A percentile compares a stretch with the other conserved stretches of the same genome.
Evolutionary conservation across 2,888 invertebrate genomes (phyloP).

Genomic region (Leucoptera coffeella): DNA sequence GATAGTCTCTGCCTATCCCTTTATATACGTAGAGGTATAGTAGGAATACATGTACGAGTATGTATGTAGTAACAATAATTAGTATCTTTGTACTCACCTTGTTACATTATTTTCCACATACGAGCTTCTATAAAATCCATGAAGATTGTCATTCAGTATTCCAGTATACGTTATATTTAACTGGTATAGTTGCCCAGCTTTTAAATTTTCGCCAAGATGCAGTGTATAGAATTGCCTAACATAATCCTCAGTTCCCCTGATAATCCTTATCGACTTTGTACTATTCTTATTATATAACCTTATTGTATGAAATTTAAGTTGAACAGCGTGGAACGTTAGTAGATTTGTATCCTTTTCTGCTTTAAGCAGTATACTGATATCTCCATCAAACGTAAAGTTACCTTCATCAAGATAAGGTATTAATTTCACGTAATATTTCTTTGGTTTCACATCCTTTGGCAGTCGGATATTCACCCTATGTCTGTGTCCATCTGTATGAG

Average conservation of each 20-base stretch:
- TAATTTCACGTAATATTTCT: constrained; percentile 63
- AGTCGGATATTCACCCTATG: constrained; percentile 56
- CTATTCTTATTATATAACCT: constrained; percentile 41
- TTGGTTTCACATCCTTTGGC: constrained; percentile 61
- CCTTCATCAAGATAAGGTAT: constrained; percentile 67
- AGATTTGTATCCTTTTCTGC: constrained; percentile 57
- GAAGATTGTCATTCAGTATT: constrained; percentile 65
- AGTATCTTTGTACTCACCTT: constrained; percentile 62
- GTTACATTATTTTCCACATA: constrained; percentile 64
- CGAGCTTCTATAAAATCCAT: constrained; percentile 79
- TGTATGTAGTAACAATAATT: not conserved
- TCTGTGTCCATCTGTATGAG: constrained; percentile 6
- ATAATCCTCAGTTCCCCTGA: constrained; percentile 46
- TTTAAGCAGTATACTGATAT: constrained; percentile 57
- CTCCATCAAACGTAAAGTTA: constrained; percentile 75
- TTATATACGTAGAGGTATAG: not conserved
- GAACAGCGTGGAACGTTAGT: constrained; percentile 69
- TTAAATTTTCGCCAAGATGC: constrained; percentile 50
- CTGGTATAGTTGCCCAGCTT: constrained; percentile 56
- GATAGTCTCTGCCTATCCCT: not conserved
- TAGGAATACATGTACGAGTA: not conserved
- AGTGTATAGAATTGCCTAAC: constrained; percentile 66
- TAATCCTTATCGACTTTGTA: constrained; percentile 17
- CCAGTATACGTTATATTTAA: constrained; percentile 67
- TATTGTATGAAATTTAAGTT: constrained; percentile 57